These are phyloP conservation scores for Aselliscus stoliczkanus DNA, from an alignment of 2,797 vertebrate genomes.

Conservation along the genomic window DNA sequence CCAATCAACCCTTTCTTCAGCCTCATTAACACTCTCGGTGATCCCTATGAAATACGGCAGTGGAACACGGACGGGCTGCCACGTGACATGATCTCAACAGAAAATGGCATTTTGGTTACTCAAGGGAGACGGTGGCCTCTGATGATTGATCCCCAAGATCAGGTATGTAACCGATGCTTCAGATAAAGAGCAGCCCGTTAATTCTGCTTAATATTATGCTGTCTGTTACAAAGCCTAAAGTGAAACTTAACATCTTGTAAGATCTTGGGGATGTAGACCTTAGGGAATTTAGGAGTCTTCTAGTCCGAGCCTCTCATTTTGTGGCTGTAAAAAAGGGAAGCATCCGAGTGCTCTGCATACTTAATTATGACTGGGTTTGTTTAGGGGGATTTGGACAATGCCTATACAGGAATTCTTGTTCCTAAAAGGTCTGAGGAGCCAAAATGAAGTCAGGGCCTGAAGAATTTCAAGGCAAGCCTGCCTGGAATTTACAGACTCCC, in stretches of 20 bases:
- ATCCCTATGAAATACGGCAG: slow-evolving; percentile 88
- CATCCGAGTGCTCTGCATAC: no score
- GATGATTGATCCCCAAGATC: slow-evolving; percentile 93
- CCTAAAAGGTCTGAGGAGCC: background rate
- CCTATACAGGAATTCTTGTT: no score
- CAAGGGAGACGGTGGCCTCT: slow-evolving; percentile 89
- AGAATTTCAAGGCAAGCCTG: background rate
- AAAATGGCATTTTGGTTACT: slow-evolving; percentile 90
- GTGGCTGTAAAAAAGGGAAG: background rate
- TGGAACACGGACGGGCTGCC: slow-evolving; percentile 91
- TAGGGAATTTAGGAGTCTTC: background rate
- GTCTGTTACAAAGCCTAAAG: background rate
- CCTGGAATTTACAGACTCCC: background rate
- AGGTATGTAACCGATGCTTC: slow-evolving; percentile 77
- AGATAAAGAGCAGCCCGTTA: background rate
- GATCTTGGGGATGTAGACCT: background rate
- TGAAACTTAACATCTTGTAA: background rate
- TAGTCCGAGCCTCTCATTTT: background rate
- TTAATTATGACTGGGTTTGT: background rate
- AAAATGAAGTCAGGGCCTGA: background rate
- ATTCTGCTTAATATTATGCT: background rate
- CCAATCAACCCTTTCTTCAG: slow-evolving; percentile 89
- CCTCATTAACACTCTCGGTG: slow-evolving; percentile 87
- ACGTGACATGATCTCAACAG: slow-evolving; percentile 87
- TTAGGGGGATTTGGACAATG: no score